Evolutionary conservation across 2,797 vertebrate species (phyloP).

Genomic region (Staurois parvus): DNA sequence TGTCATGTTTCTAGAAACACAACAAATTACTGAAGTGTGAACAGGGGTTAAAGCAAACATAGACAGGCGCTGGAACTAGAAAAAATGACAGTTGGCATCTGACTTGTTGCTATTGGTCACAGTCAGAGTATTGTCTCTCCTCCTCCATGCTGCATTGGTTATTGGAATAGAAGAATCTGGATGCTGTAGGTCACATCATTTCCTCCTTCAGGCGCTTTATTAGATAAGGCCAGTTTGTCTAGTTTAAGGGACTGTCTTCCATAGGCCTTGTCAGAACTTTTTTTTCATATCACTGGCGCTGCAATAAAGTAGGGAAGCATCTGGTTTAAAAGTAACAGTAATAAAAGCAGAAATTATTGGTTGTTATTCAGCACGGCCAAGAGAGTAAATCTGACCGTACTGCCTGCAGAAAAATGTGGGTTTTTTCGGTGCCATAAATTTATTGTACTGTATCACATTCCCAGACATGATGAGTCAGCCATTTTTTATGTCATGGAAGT

Average conservation of each 20-base stretch:
- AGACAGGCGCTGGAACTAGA: no score
- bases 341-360: slow-evolving; percentile 22
- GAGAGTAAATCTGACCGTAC: not conserved
- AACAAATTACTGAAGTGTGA: no score
- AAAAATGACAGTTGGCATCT: no score
- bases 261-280: not conserved
- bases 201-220: not conserved
- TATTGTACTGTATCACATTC: not conserved
- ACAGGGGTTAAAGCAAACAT: no score
- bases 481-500: slow-evolving; percentile 34
- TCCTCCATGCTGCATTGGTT: not conserved
- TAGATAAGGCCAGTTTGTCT: not conserved
- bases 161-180: not conserved
- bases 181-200: not conserved
- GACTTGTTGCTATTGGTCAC: no score
- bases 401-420: not conserved
- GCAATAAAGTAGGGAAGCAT: not conserved
- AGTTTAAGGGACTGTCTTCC: not conserved
- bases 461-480: slow-evolving; percentile 33
- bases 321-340: not conserved
- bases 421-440: not conserved
- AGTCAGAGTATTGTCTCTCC: no score
- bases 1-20: no score
- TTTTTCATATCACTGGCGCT: not conserved
- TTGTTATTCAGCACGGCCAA: not conserved